Evolutionary conservation across 1,140 invertebrate genomes (phyloP).

Genomic region (Macrobrachium nipponense): DNA sequence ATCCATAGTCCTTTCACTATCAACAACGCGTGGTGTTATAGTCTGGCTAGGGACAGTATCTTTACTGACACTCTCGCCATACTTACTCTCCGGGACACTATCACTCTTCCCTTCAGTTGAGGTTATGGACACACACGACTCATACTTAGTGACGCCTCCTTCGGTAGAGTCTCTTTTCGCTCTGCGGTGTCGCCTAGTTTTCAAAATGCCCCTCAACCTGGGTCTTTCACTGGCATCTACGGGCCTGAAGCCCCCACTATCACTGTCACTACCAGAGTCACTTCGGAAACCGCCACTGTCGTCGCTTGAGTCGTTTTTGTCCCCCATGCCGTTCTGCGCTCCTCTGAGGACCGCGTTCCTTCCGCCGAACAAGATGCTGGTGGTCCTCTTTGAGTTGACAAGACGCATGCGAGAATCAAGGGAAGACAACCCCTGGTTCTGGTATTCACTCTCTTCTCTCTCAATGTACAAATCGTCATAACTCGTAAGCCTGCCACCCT

Average conservation of each 20-base stretch:
- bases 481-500: constrained; percentile 53
- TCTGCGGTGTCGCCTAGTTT: constrained; percentile 16
- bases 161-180: not conserved
- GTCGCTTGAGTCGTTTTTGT: constrained; percentile 35
- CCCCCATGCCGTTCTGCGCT: not conserved
- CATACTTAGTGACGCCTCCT: not conserved
- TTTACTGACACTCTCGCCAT: not conserved
- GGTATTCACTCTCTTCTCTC: not conserved
- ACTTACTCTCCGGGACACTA: not conserved
- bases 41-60: not conserved
- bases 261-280: not conserved
- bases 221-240: not conserved
- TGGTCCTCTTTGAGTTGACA: constrained; percentile 29
- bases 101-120: constrained; percentile 1
- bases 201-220: constrained; percentile 29
- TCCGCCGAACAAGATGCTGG: constrained; percentile 39
- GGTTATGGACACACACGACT: not conserved
- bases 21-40: not conserved
- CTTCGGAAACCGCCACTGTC: constrained; percentile 52
- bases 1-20: not conserved
- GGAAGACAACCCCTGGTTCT: not conserved
- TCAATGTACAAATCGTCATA: constrained; percentile 53
- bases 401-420: constrained; percentile 42
- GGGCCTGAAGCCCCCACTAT: not conserved
- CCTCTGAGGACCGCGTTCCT: not conserved